Evolutionary conservation across 1,140 invertebrate genomes (phyloP).

Genomic region (Platorchestia sp.): DNA sequence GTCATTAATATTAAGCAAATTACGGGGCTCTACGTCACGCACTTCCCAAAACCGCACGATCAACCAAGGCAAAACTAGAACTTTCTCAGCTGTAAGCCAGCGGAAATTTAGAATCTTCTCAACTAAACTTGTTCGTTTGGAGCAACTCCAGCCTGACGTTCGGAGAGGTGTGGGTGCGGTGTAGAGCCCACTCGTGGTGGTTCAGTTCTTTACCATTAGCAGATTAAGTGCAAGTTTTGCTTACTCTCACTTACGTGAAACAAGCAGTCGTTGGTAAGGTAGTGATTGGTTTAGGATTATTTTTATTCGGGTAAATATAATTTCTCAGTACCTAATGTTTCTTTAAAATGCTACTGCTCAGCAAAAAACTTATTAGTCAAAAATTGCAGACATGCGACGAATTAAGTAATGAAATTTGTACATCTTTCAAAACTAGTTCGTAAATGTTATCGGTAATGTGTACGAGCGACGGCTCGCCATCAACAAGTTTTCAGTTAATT

Average conservation of each 20-base stretch:
- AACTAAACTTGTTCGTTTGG: not conserved
- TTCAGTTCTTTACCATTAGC: not conserved
- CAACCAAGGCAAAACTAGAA: not conserved
- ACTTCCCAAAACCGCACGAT: not conserved
- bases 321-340: not conserved
- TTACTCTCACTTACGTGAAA: not conserved
- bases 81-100: not conserved
- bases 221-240: not conserved
- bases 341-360: not conserved
- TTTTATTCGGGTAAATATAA: not conserved
- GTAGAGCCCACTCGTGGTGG: not conserved
- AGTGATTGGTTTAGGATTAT: too few relatives aligned
- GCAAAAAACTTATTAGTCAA: not conserved
- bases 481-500: not conserved
- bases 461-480: not conserved
- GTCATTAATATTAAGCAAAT: constrained; percentile 47
- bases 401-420: not conserved
- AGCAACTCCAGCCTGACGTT: not conserved
- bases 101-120: not conserved
- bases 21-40: not conserved
- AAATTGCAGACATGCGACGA: not conserved
- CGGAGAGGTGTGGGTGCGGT: not conserved
- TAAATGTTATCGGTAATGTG: not conserved
- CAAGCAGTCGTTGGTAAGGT: too few relatives aligned
- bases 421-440: not conserved